phyloP scores from a whole-genome alignment of 2,888 invertebrate species.

The Chymomyza amoena region DNA sequence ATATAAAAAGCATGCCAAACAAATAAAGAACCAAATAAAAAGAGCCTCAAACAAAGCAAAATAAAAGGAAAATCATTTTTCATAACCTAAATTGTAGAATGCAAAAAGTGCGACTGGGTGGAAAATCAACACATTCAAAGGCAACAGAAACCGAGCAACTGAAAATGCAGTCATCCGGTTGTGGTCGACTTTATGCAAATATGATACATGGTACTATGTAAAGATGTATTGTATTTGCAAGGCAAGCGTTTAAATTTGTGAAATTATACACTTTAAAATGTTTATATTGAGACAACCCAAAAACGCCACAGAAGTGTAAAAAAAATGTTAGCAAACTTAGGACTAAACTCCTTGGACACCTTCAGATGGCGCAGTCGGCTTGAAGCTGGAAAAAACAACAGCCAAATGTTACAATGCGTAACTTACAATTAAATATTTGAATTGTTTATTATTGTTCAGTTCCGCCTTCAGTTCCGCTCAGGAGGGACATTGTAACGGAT shows the following conservation, averaged over 20 bases:
- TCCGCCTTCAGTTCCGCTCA: no score
- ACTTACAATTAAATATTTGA: no score
- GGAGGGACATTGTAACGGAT: no score
- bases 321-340: background rate
- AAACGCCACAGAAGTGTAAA: no score
- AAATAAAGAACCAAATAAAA: constrained; percentile 23
- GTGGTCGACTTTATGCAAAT: background rate
- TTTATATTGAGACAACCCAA: no score
- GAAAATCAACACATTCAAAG: constrained; percentile 52
- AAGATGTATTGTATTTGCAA: constrained; percentile 10
- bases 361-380: no score
- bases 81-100: constrained; percentile 62
- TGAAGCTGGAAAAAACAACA: no score
- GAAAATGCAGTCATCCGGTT: background rate
- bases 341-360: no score
- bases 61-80: constrained; percentile 37
- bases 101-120: constrained; percentile 47
- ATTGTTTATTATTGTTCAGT: no score
- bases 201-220: constrained; percentile 13
- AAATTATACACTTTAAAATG: no score
- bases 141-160: constrained; percentile 14
- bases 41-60: constrained; percentile 18
- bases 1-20: constrained; percentile 52
- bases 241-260: background rate
- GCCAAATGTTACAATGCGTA: no score